Percentiles rank a stretch among this genome's conserved stretches.
phyloP scores from a whole-genome alignment of 2,888 invertebrate species.

The Lithophane socia region DNA sequence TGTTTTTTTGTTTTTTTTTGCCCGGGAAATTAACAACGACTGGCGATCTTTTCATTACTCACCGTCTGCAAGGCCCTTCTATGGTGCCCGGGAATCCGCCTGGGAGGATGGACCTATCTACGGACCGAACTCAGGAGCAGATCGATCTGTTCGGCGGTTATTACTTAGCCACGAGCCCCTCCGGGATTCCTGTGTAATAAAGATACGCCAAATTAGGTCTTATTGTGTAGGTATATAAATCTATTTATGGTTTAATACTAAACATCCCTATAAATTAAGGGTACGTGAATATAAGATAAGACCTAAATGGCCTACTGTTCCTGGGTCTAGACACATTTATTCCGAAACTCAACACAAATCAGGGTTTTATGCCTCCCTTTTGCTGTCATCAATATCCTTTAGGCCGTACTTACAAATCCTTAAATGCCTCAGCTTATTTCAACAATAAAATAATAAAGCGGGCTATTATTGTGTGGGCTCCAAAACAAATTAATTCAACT shows the following conservation, averaged over 20 bases:
- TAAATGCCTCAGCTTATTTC: constrained; percentile 56
- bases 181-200: not conserved
- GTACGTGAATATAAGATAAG: constrained; percentile 29
- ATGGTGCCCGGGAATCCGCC: too few species aligned
- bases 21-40: too few species aligned
- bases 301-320: constrained; percentile 16
- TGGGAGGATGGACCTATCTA: too few species aligned
- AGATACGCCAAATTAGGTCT: not conserved
- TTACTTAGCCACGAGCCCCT: not conserved
- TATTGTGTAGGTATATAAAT: not conserved
- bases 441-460: constrained; percentile 59
- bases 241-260: not conserved
- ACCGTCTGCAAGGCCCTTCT: too few species aligned
- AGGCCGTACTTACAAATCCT: constrained; percentile 47
- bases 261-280: not conserved
- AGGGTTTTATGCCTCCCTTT: constrained; percentile 59
- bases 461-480: constrained; percentile 40
- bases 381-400: constrained; percentile 62
- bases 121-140: too few species aligned
- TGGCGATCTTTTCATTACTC: too few species aligned
- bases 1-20: too few species aligned
- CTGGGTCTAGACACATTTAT: constrained; percentile 51
- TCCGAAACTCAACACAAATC: constrained; percentile 54
- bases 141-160: too few species aligned
- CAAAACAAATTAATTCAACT: constrained; percentile 54